phyloP scores from a whole-genome alignment of 2,113 vertebrate genomes.

The Tenrec ecaudatus region DNA sequence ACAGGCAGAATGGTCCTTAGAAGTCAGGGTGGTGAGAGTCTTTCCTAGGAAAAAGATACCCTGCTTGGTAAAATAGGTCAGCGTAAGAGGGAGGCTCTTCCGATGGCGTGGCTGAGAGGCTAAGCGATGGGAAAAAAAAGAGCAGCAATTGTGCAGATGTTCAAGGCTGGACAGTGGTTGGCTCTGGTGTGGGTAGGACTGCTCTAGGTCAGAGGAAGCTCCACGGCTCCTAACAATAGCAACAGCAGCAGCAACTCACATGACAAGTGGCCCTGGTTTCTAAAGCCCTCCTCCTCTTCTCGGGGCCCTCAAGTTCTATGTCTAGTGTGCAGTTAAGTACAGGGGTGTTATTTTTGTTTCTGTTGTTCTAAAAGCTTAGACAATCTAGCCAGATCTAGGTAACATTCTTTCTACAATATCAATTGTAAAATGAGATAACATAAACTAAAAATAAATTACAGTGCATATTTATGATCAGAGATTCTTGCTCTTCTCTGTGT shows the following conservation, averaged over 20 bases:
- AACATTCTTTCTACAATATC: background rate
- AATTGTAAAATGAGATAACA: background rate
- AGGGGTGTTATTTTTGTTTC: background rate
- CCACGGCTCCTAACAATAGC: background rate
- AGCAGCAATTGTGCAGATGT: too few species aligned
- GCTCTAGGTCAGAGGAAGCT: too few species aligned
- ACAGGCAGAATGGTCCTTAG: too few species aligned
- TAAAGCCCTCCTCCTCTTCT: background rate
- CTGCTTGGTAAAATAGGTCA: too few species aligned
- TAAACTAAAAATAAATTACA: background rate
- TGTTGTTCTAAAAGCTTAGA: background rate
- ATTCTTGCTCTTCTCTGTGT: background rate
- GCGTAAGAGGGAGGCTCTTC: too few species aligned
- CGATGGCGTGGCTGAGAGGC: too few species aligned
- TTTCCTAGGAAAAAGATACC: too few species aligned
- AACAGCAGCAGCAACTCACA: fast-evolving
- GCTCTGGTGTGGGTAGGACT: too few species aligned
- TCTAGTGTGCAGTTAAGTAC: background rate
- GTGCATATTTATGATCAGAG: background rate
- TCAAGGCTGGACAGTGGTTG: too few species aligned
- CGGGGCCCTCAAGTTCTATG: background rate
- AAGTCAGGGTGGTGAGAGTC: too few species aligned
- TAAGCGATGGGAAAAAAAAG: too few species aligned
- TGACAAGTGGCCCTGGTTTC: background rate
- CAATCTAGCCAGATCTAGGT: background rate